Conservation (phyloP, 2,888 invertebrate genomes). For the Amblyjoppa fuscipennis region DNA sequence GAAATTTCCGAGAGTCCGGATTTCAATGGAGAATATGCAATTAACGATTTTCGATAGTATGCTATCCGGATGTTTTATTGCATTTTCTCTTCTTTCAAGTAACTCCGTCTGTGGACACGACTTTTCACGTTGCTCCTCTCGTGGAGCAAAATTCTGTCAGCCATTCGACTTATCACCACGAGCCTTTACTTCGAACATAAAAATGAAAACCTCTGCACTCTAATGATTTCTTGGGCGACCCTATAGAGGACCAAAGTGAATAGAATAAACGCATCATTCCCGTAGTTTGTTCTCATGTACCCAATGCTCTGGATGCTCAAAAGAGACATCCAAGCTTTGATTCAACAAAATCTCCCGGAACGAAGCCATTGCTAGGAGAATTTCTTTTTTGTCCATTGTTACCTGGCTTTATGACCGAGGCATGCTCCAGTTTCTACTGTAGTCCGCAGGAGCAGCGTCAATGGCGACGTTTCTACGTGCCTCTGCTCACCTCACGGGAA, state of each 20-base stretch:
- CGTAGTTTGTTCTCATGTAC: neutral
- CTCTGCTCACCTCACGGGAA: conserved; percentile 29
- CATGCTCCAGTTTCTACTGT: conserved; percentile 21
- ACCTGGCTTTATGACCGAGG: conserved; percentile 22
- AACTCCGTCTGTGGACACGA: neutral
- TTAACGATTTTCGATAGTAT: neutral
- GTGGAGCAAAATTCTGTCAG: neutral
- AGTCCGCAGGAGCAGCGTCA: conserved; percentile 32
- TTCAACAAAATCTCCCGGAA: conserved; percentile 22
- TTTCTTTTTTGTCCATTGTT: conserved; percentile 8
- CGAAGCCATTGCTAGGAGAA: neutral
- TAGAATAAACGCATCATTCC: neutral
- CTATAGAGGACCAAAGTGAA: neutral
- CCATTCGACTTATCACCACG: neutral
- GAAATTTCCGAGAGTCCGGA: neutral
- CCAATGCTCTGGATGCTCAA: neutral
- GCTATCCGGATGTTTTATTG: neutral
- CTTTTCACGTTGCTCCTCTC: no score
- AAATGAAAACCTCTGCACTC: neutral
- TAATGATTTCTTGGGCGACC: neutral
- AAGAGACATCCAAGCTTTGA: conserved; percentile 29
- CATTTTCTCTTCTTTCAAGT: neutral
- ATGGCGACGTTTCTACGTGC: conserved; percentile 13
- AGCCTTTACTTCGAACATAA: neutral
- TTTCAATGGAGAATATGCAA: neutral